Conservation (phyloP, 2,888 invertebrate genomes). For the Acleris cristana region DNA sequence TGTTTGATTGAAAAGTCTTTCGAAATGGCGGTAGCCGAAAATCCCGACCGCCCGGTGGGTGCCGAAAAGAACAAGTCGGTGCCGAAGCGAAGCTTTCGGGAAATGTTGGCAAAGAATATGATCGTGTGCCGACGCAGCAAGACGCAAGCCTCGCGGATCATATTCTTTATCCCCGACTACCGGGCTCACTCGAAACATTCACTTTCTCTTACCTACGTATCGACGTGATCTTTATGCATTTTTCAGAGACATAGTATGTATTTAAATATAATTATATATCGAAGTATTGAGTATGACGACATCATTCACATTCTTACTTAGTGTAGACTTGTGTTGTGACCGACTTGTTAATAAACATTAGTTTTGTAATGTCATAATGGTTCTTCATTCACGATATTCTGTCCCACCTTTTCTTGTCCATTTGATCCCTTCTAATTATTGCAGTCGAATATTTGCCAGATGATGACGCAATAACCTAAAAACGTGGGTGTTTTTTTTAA, state of each 20-base stretch:
- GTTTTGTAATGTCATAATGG: constrained; percentile 74
- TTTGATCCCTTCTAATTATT: constrained; percentile 51
- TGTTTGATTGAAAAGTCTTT: constrained; percentile 79
- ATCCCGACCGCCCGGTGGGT: constrained; percentile 64
- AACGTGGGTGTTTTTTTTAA: neutral
- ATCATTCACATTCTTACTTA: constrained; percentile 64
- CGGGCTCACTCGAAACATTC: constrained; percentile 36
- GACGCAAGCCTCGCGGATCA: constrained; percentile 73
- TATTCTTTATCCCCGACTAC: constrained; percentile 64
- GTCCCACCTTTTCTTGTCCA: constrained; percentile 64
- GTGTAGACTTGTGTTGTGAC: constrained; percentile 74
- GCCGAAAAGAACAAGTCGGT: constrained; percentile 59
- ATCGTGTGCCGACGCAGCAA: constrained; percentile 70
- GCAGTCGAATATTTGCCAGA: constrained; percentile 7
- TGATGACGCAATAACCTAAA: neutral
- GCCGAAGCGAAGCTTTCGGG: constrained; percentile 63
- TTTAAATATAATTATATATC: constrained; percentile 57
- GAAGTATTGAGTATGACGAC: constrained; percentile 61
- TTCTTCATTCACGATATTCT: constrained; percentile 63
- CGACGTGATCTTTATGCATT: constrained; percentile 67
- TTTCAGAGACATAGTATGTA: constrained; percentile 63
- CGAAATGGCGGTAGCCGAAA: constrained; percentile 75
- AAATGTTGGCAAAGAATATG: constrained; percentile 73
- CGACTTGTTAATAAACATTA: constrained; percentile 79
- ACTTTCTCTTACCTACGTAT: constrained; percentile 41